Conservation (phyloP, 2,797 vertebrate species). For the Hypotaenidia philippensis region DNA sequence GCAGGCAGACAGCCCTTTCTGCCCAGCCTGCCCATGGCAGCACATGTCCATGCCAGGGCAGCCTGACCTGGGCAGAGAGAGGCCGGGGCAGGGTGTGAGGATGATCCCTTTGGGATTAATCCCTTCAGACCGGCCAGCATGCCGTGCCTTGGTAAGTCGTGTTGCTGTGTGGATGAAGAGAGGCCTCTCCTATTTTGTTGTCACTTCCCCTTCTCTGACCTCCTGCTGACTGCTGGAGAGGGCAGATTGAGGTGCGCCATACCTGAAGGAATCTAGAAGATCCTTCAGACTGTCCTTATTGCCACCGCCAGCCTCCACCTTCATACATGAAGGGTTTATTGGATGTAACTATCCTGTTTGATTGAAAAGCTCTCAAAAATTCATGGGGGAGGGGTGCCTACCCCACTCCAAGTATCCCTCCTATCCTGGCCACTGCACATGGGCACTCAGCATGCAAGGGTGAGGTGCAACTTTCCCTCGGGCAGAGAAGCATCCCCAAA, state of each 20-base stretch:
- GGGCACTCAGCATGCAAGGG: not conserved
- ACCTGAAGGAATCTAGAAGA: not conserved
- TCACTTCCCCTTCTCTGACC: not conserved
- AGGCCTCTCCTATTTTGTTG: not conserved
- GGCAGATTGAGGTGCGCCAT: not conserved
- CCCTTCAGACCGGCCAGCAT: not conserved
- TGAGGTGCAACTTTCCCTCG: rapidly evolving
- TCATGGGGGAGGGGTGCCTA: not conserved
- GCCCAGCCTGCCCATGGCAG: not conserved
- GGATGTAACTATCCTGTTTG: not conserved
- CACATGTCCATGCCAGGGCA: rapidly evolving
- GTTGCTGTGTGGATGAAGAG: not conserved
- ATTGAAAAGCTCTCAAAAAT: not conserved
- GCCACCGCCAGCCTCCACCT: rapidly evolving
- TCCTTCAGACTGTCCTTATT: not conserved
- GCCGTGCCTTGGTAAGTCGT: rapidly evolving
- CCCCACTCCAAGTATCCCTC: not conserved
- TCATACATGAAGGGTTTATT: not conserved
- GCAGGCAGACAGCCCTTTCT: not conserved
- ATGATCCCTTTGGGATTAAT: not conserved
- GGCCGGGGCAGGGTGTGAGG: not conserved
- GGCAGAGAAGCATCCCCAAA: not conserved
- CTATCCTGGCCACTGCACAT: not conserved
- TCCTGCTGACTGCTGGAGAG: not conserved
- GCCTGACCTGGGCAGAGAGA: not conserved